Conservation (phyloP, 2,113 vertebrate species). For the Saccopteryx bilineata region DNA sequence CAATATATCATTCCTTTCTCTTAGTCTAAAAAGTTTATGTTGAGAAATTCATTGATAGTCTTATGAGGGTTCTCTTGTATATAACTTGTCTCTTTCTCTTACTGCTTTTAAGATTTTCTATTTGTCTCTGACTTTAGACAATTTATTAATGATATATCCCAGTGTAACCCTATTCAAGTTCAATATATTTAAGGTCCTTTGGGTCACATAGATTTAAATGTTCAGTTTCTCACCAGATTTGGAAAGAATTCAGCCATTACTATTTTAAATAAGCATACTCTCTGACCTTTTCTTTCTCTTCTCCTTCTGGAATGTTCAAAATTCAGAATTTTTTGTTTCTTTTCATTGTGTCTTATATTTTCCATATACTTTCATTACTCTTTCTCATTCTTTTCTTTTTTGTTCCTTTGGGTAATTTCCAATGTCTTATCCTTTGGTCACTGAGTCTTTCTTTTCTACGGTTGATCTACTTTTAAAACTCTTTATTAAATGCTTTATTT, state of each 20-base stretch:
- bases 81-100: not conserved
- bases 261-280: not conserved
- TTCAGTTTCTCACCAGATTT: not conserved
- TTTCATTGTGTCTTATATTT: not conserved
- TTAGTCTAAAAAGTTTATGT: no score
- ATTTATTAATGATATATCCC: not conserved
- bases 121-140: not conserved
- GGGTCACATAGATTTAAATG: not conserved
- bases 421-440: not conserved
- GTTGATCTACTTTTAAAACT: not conserved
- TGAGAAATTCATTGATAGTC: no score
- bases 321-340: no score
- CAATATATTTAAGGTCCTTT: not conserved
- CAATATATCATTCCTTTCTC: no score
- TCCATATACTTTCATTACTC: not conserved
- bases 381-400: not conserved
- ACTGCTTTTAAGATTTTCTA: not conserved
- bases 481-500: not conserved
- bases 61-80: no score
- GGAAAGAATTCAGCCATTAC: not conserved
- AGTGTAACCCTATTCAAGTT: not conserved
- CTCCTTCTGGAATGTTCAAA: no score
- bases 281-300: not conserved
- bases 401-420: not conserved
- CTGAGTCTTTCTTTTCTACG: not conserved